phyloP scores from a whole-genome alignment of 1,140 invertebrate genomes.

The Trypoxylus dichotomus region DNA sequence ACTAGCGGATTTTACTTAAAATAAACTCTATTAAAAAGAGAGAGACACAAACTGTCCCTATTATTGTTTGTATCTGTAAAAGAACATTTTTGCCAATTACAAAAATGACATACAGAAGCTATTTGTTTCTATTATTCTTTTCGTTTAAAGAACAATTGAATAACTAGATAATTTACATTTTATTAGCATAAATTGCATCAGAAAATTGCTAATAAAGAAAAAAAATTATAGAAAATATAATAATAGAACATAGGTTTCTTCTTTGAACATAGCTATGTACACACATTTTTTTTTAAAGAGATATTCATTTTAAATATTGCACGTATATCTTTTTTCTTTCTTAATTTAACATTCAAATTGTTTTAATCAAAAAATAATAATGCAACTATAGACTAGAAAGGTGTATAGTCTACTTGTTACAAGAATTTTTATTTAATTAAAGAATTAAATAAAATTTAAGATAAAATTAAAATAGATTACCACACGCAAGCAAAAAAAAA shows the following conservation, averaged over 20 bases:
- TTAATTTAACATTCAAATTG: not conserved
- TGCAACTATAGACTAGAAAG: conserved; percentile 9
- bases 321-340: not conserved
- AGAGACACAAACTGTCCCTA: not conserved
- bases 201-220: too few relatives aligned
- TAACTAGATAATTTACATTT: too few relatives aligned
- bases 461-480: not conserved
- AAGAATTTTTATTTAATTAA: not conserved
- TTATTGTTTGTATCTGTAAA: not conserved
- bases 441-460: not conserved
- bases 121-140: too few relatives aligned
- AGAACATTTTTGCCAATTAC: not conserved
- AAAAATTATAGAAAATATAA: too few relatives aligned
- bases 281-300: not conserved
- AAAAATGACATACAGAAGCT: conserved; percentile 7
- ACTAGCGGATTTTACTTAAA: not conserved
- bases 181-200: too few relatives aligned
- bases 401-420: conserved; percentile 5
- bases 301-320: conserved; percentile 11
- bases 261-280: not conserved
- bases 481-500: not conserved
- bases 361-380: not conserved
- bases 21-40: not conserved
- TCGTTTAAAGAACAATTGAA: too few relatives aligned
- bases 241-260: not conserved